phyloP scores from a whole-genome alignment of 2,113 vertebrate species.

The Dasypus novemcinctus region DNA sequence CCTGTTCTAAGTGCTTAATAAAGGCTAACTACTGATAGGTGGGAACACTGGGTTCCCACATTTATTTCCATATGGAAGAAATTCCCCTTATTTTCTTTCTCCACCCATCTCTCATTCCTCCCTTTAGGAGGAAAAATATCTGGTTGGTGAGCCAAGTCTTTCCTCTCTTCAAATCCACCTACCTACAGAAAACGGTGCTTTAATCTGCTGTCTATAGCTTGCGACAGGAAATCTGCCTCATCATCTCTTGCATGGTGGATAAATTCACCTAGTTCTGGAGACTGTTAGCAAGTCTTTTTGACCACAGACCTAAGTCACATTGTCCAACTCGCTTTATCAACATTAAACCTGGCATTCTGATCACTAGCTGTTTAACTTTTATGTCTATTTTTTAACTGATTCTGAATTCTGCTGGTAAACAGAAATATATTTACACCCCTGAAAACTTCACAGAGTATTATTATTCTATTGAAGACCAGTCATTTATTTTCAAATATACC shows the following conservation, averaged over 20 bases:
- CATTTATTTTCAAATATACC: slow-evolving; percentile 17
- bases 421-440: neutral
- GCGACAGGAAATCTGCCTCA: neutral
- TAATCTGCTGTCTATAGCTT: neutral
- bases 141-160: neutral
- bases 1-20: neutral
- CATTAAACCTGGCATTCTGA: neutral
- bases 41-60: neutral
- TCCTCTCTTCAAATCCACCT: neutral
- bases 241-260: neutral
- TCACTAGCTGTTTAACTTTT: neutral
- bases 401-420: neutral
- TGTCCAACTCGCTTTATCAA: neutral
- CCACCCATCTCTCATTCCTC: neutral
- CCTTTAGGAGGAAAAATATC: neutral
- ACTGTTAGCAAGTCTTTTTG: neutral
- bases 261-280: neutral
- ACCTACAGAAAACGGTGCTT: neutral
- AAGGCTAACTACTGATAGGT: neutral
- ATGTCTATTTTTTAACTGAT: neutral
- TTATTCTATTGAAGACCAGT: neutral
- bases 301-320: neutral
- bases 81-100: neutral
- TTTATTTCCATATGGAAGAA: slow-evolving; percentile 3
- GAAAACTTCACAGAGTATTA: slow-evolving; percentile 2